Base-by-base conservation (phyloP, 2,113 vertebrate species). In the Sebastes fasciatus region DNA sequence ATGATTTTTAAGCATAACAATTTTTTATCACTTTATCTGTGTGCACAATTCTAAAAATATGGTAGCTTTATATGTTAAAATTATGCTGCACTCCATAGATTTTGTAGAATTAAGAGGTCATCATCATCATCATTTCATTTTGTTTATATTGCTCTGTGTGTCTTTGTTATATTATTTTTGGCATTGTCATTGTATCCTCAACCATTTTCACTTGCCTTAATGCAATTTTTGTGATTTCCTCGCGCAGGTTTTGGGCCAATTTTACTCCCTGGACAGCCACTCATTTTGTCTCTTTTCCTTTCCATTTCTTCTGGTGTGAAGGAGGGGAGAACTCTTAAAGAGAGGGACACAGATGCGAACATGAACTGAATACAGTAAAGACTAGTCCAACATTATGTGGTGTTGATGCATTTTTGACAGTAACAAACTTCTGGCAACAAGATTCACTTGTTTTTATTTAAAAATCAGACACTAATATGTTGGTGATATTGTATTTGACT, bases 271-370 rank as follows among this genome's bases (percentile, higher is more conserved):
- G 40, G 54, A 6, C 49, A 67, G 16, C 2, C 4, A 16, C n/a
- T 82, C 1, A 5, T 65, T 61, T 54, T 40, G 16, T 64, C 0
- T 21, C 10, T 52, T 70, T 75, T 42, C 8, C 46, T 17, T 61
- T 68, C 6, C n/a, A 73, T 82, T 61, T 77, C 17, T 62, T 11
- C 48, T 74, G 68, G 26, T 86, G 90, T 73, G 83, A 91, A 80
- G 42, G 64, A 72, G 42, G 51, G 12, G 55, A 84, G 45, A 80
- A 82, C 45, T 55, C 17, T 14, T 19, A 34, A 51, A 58, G 4
- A 63, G 54, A 51, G 63, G n/a, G 42, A 82, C 12, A 54, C 7
- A 2, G 3, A 48, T n/a, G n/a, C 2, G 8, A 52, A 57, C 5
- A 52, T 52, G 4, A 79, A 62, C 46, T 79, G 13, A 52, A 11